These are phyloP conservation scores for Lepus americanus DNA, from an alignment of 2,113 vertebrate species.

Conservation along the genomic window DNA sequence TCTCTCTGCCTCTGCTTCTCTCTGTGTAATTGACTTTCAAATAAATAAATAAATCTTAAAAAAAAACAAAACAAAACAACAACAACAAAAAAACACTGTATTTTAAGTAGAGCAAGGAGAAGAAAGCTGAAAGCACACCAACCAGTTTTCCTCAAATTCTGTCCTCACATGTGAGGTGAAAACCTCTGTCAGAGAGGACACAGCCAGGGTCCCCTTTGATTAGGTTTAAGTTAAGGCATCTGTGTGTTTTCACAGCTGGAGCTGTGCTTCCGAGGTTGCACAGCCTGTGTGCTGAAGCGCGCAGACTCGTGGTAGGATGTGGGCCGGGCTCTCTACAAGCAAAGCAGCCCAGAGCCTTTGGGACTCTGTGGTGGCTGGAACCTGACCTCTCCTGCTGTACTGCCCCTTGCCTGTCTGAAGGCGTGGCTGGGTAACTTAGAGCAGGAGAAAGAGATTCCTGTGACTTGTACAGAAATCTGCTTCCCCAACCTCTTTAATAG, in stretches of 20 bases:
- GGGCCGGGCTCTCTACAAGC: background rate
- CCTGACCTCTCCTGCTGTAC: no score
- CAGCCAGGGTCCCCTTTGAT: background rate
- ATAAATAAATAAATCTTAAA: no score
- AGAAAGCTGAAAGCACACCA: background rate
- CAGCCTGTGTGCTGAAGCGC: fast-evolving
- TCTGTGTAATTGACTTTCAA: no score
- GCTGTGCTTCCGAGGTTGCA: fast-evolving
- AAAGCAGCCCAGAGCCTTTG: background rate
- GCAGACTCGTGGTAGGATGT: no score
- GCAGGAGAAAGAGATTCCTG: background rate
- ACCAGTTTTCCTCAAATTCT: no score
- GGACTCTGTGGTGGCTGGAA: background rate
- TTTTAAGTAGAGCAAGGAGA: background rate
- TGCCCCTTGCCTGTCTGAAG: background rate
- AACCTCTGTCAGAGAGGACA: background rate
- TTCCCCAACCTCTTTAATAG: background rate
- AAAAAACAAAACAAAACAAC: no score
- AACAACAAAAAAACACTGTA: no score
- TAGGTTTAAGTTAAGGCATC: background rate
- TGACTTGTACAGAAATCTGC: background rate
- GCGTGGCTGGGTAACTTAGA: background rate
- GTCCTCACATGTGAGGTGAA: background rate
- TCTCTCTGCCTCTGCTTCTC: no score
- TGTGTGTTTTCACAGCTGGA: background rate